A percentile compares a stretch with the other conserved stretches of the same genome.
phyloP scores from a whole-genome alignment of 1,140 invertebrate genomes.

The Hermetia illucens region DNA sequence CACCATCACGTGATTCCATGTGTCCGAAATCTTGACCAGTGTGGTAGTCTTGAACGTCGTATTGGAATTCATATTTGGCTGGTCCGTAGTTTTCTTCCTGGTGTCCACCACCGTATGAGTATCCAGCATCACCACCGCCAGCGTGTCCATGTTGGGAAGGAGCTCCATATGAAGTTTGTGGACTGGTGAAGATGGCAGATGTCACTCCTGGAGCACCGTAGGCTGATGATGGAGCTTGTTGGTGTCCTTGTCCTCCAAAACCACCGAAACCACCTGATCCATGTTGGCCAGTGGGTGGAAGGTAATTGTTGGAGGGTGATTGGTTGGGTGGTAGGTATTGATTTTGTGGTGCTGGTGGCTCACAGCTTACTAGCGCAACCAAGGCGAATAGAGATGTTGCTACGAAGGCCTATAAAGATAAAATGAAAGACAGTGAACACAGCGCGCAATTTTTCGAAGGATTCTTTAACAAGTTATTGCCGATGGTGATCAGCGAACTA shows the following conservation, averaged over 20 bases:
- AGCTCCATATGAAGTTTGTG: constrained; percentile 22
- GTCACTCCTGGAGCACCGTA: constrained; percentile 32
- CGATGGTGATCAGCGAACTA: neutral
- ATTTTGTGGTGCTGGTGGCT: constrained; percentile 34
- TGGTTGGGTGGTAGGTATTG: constrained; percentile 39
- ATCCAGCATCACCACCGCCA: constrained; percentile 15
- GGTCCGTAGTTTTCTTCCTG: constrained; percentile 38
- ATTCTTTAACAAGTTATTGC: neutral
- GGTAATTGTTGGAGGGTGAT: constrained; percentile 21
- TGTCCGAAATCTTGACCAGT: constrained; percentile 59
- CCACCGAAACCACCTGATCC: constrained; percentile 24
- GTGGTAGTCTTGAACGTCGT: constrained; percentile 51
- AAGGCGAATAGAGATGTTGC: neutral
- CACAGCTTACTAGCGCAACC: constrained; percentile 22
- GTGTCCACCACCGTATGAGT: constrained; percentile 19
- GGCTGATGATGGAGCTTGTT: constrained; percentile 12
- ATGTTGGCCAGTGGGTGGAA: constrained; percentile 23
- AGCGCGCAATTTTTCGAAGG: too few relatives aligned
- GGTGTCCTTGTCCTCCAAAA: constrained; percentile 22
- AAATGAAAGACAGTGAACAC: neutral
- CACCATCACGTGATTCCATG: constrained; percentile 50
- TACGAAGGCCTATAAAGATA: neutral
- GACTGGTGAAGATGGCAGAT: constrained; percentile 18
- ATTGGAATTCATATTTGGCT: constrained; percentile 60
- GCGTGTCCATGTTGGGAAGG: constrained; percentile 22